Percentiles rank a stretch among this genome's conserved stretches.
Evolutionary conservation across 2,113 vertebrate species (phyloP).

Genomic region (Crocuta crocuta): DNA sequence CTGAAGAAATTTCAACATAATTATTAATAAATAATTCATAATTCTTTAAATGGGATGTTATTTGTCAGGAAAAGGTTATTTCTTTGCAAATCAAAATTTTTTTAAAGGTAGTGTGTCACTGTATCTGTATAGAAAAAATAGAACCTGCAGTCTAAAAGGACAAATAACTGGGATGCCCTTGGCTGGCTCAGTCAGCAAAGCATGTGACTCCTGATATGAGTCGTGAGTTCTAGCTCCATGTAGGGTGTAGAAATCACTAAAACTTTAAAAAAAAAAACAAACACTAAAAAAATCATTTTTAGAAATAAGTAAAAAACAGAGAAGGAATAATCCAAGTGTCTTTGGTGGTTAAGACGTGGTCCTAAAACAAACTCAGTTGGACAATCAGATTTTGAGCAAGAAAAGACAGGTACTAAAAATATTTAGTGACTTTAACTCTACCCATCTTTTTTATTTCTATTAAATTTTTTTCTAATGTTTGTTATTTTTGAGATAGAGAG

Average conservation of each 20-base stretch:
- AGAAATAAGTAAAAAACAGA: background rate
- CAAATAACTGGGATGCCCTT: background rate
- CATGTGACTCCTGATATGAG: background rate
- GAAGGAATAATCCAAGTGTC: background rate
- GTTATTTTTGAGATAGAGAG: no score
- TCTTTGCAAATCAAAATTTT: background rate
- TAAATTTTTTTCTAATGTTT: no score
- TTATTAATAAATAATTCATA: background rate
- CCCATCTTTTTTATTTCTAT: background rate
- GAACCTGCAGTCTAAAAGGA: background rate
- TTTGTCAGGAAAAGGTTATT: background rate
- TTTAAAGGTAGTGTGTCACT: background rate
- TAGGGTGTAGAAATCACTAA: background rate
- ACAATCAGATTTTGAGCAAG: background rate
- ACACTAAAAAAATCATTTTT: no score
- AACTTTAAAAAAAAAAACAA: no score
- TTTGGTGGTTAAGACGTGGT: background rate
- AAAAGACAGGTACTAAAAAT: background rate
- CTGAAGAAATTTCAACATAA: background rate
- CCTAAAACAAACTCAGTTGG: background rate
- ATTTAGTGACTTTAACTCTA: background rate
- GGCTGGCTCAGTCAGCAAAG: background rate
- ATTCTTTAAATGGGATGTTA: background rate
- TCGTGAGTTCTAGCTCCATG: background rate
- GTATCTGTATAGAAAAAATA: background rate